Percentiles rank a stretch among this genome's conserved stretches.
Conservation (phyloP, 2,113 vertebrate species). For the Anhinga anhinga region DNA sequence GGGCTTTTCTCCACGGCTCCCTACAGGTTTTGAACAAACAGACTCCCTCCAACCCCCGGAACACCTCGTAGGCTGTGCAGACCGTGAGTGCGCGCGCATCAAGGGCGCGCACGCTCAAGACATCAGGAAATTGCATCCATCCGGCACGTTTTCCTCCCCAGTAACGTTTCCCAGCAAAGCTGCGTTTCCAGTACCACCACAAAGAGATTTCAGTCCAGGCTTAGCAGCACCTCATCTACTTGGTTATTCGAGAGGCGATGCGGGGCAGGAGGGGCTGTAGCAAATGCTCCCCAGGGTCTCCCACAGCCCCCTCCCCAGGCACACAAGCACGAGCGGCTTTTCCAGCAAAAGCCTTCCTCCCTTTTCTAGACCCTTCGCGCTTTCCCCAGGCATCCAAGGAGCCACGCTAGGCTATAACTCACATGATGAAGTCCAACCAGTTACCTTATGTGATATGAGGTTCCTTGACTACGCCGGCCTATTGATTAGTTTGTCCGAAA, state of each 20-base stretch:
- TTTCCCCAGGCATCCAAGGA: neutral
- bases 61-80: neutral
- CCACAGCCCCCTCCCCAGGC: neutral
- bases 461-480: neutral
- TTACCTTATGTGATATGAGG: neutral
- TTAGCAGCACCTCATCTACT: neutral
- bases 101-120: too few relatives aligned
- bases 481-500: slow-evolving; percentile 12
- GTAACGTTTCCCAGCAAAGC: neutral
- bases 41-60: neutral
- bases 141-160: neutral
- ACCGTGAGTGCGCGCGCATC: rapidly evolving
- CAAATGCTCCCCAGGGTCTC: neutral
- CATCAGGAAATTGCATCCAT: neutral
- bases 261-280: neutral
- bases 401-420: neutral
- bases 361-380: neutral
- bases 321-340: neutral
- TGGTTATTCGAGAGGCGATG: neutral
- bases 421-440: neutral
- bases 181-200: neutral
- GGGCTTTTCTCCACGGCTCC: neutral
- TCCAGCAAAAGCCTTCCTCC: neutral
- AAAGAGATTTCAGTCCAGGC: neutral
- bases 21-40: neutral